These are phyloP conservation scores for Phenganax marumi DNA, from an alignment of 92 coral and sea anemone species.

Conservation along the genomic window DNA sequence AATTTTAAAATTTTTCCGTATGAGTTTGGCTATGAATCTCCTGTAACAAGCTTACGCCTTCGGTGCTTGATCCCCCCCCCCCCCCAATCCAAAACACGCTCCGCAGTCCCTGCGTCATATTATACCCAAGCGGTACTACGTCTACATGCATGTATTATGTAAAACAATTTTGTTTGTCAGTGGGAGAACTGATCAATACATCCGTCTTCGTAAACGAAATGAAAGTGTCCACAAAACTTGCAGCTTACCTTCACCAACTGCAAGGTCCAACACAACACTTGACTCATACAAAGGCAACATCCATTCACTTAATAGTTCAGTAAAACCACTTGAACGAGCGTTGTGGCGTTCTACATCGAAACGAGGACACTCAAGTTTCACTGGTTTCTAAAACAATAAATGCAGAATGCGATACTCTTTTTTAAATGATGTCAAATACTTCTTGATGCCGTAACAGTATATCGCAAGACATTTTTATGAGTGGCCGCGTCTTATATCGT, in stretches of 20 bases:
- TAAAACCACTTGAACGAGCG: constrained; percentile 76
- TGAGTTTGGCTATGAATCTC: too few species aligned
- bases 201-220: background rate
- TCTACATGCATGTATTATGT: too few species aligned
- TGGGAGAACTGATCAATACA: too few species aligned
- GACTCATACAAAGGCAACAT: constrained; percentile 92
- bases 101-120: too few species aligned
- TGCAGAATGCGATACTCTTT: background rate
- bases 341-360: constrained; percentile 70
- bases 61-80: too few species aligned
- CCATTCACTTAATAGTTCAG: constrained; percentile 90
- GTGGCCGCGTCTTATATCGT: too few species aligned
- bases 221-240: background rate
- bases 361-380: constrained; percentile 27
- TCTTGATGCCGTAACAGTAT: background rate
- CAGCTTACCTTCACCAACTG: constrained; percentile 80
- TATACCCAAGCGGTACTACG: too few species aligned
- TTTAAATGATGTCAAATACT: background rate
- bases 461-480: background rate
- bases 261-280: constrained; percentile 64
- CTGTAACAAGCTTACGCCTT: too few species aligned
- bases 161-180: too few species aligned
- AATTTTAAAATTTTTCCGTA: too few species aligned
- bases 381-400: constrained; percentile 2
- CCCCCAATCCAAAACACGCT: too few species aligned